Base-by-base conservation (phyloP, 1,140 invertebrate genomes). In the Halictus rubicundus region DNA sequence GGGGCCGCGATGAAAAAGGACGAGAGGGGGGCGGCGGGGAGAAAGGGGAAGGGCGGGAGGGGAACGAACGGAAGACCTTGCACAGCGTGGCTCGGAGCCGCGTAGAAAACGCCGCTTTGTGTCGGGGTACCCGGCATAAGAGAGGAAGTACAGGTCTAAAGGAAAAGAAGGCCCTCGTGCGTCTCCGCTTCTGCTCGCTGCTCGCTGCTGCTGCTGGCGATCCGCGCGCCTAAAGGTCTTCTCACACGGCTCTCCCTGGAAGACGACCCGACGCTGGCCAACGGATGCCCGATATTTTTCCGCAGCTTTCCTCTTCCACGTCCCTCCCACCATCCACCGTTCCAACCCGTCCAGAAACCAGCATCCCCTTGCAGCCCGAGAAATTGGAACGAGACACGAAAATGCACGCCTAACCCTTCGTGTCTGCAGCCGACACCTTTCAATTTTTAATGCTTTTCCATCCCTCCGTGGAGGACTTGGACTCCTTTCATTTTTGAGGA, bases 61-160 rank as follows among this genome's bases (percentile, higher is more conserved):
- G 81, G 77, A 86, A 86, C 59, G 85, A 86, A 86, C 83, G 84
- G 64, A 76, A 86, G 85, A 86, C 85, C 85, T 86, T 86, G 85
- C 84, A 74, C 84, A 75, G 64, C 59, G 72, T 49, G 64, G 74
- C 64, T 81, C 46, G 23, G 59, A 46, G 42, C 19, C 76, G 68
- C 57, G 72, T 80, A 83, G 80, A 83, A 85, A 86, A 80, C 84
- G 72, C 85, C 59, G 85, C 85, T 86, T 86, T 86, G 84, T 86
- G 84, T 83, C 71, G 81, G 76, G 81, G 72, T 78, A 73, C 68
- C 61, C 73, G 66, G 66, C 72, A 74, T 72, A 68, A 46, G 77
- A 83, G 71, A 85, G 69, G 81, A 83, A 83, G 81, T 86, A 79
- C 64, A 76, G 80, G 80, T 63, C 76, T 82, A 70, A 75, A 69